phyloP scores from a whole-genome alignment of 2,113 vertebrate genomes.

The Tachysurus fulvidraco region DNA sequence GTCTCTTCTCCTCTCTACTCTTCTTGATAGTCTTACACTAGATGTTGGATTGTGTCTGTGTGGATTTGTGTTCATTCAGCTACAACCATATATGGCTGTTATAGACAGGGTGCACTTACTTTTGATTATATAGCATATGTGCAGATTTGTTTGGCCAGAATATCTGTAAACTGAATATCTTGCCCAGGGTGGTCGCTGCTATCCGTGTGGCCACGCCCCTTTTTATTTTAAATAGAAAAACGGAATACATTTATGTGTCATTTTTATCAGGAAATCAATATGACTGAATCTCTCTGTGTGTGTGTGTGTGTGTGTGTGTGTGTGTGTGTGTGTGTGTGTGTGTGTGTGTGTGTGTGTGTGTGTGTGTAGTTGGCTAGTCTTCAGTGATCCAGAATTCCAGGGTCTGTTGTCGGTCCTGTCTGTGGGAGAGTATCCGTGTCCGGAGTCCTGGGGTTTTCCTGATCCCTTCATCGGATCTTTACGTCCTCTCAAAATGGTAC shows the following conservation, averaged over 20 bases:
- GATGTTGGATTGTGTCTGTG: not conserved
- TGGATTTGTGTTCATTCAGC: not conserved
- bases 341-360: conserved; percentile 40
- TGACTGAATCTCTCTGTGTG: too few relatives aligned
- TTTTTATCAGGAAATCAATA: too few relatives aligned
- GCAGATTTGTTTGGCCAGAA: not conserved
- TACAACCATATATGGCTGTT: not conserved
- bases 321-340: conserved; percentile 21
- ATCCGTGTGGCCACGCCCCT: not conserved
- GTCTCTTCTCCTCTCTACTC: too few relatives aligned
- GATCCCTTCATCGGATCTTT: conserved; percentile 87
- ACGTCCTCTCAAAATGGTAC: conserved; percentile 89
- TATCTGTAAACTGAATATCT: too few relatives aligned
- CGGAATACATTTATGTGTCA: too few relatives aligned
- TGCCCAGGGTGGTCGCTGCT: not conserved
- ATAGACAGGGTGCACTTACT: not conserved
- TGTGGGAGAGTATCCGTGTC: conserved; percentile 85
- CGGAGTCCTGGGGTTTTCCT: conserved; percentile 85
- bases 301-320: conserved; percentile 6
- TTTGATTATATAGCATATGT: not conserved
- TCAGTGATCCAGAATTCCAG: conserved; percentile 86
- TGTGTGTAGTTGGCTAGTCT: conserved; percentile 86
- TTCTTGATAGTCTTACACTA: not conserved
- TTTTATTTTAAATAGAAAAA: not conserved
- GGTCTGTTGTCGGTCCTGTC: conserved; percentile 84